Percentiles rank a stretch among this genome's conserved stretches.
phyloP scores from a whole-genome alignment of 2,113 vertebrate species.

The Herpetotheres cachinnans region DNA sequence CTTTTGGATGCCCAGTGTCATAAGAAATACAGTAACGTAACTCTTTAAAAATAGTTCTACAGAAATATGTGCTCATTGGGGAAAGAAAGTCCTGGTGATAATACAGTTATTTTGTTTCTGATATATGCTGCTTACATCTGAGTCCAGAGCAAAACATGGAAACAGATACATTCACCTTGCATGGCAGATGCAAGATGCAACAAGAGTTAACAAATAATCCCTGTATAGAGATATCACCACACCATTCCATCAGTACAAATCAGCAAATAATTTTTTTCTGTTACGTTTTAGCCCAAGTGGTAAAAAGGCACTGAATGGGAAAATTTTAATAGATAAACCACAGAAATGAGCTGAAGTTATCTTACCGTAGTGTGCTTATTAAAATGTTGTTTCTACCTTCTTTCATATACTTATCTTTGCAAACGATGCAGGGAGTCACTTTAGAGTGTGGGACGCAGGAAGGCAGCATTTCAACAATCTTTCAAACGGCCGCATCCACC shows the following conservation, averaged over 20 bases:
- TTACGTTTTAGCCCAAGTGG: background rate
- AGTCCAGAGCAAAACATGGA: background rate
- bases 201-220: background rate
- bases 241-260: background rate
- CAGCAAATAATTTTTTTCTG: background rate
- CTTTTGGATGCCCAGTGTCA: background rate
- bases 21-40: conserved; percentile 13
- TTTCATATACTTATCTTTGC: background rate
- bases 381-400: background rate
- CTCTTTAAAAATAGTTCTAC: background rate
- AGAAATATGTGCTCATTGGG: background rate
- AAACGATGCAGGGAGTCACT: background rate
- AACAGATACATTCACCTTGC: background rate
- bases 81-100: background rate
- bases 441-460: background rate
- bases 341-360: background rate
- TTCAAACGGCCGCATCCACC: background rate
- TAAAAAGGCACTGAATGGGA: background rate
- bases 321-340: background rate
- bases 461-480: background rate
- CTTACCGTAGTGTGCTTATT: background rate
- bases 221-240: accelerated
- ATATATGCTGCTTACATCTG: background rate
- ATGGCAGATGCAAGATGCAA: background rate
- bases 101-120: background rate